Evolutionary conservation across 2,888 invertebrate genomes (phyloP), one percentile per base, ranked within the genome.

Genomic region (Crossocerus cetratus): DNA sequence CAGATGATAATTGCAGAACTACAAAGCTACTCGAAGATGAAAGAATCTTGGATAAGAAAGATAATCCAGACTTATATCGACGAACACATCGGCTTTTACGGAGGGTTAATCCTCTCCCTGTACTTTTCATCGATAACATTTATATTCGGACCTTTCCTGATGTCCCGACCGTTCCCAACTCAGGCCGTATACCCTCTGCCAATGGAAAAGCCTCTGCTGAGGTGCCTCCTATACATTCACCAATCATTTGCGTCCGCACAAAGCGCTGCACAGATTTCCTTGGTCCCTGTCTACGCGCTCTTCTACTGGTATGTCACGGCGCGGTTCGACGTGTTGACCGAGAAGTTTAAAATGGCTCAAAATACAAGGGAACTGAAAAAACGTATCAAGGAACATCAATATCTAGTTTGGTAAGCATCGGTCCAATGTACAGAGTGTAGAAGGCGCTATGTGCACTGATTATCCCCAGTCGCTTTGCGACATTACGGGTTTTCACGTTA

Each of bases 151-250:
- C 87, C 87, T 0, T 0, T 85, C 14, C 32, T 86, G 0, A 78
- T 76, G n/a, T 22, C 69, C 5, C 80, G 79, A 44, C n/a, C 69
- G 5, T 72, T 88, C 18, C 88, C 87, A 2, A 83, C 82, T 1
- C 81, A 84, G 20, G 78, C 84, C 3, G 84, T 84, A 81, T 88
- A 87, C 78, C 87, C 86, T 21, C 86, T 88, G 77, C 45, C 82
- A 0, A 43, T 80, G 3, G 75, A 86, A 23, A 5, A 61, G n/a
- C 42, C 65, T 3, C 54, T 58, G n/a, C 23, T 72, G 3, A 70
- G 67, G 45, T 63, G 63, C 44, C 56, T 76, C 13, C 45, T 87
- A 1, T 87, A 84, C 60, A n/a, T 69, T 13, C 67, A 72, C 0
- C 87, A 87, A 54, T 60, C 73, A 2, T 5, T 86, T 42, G 73